Conservation (phyloP, 2,888 invertebrate species). For the Chironomus tentans region DNA sequence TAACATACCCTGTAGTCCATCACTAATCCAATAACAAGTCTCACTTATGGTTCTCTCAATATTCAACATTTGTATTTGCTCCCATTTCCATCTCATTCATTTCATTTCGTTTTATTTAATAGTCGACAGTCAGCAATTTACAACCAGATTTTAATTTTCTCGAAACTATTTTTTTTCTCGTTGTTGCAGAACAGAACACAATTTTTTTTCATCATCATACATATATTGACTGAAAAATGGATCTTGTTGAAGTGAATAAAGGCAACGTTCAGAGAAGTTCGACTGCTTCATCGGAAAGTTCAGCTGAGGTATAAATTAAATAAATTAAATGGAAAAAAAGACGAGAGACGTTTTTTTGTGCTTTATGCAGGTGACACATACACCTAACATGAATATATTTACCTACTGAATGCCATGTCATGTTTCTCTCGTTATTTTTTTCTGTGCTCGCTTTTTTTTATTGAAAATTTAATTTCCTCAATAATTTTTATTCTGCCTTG, state of each 20-base stretch:
- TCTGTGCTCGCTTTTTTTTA: too few species aligned
- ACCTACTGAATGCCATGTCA: too few species aligned
- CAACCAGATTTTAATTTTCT: neutral
- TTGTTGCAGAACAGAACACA: neutral
- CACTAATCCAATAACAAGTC: too few species aligned
- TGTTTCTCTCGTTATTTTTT: too few species aligned
- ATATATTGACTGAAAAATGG: conserved; percentile 29
- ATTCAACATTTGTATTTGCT: too few species aligned
- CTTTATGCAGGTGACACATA: neutral
- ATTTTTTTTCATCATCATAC: too few species aligned
- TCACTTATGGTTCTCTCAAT: too few species aligned
- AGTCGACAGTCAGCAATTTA: neutral
- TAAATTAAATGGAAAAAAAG: neutral
- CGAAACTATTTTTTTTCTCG: too few species aligned
- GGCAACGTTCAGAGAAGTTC: conserved; percentile 30
- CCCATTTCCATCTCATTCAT: neutral
- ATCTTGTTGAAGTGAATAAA: conserved; percentile 31
- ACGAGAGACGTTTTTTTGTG: neutral
- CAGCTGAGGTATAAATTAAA: conserved; percentile 30
- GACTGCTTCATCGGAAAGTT: conserved; percentile 30
- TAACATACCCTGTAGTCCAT: too few species aligned
- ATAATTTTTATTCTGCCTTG: neutral
- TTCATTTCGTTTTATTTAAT: neutral
- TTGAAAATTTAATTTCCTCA: neutral
- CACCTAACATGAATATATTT: neutral